phyloP scores from a whole-genome alignment of 2,888 invertebrate genomes.

The Stenoptilia bipunctidactyla region DNA sequence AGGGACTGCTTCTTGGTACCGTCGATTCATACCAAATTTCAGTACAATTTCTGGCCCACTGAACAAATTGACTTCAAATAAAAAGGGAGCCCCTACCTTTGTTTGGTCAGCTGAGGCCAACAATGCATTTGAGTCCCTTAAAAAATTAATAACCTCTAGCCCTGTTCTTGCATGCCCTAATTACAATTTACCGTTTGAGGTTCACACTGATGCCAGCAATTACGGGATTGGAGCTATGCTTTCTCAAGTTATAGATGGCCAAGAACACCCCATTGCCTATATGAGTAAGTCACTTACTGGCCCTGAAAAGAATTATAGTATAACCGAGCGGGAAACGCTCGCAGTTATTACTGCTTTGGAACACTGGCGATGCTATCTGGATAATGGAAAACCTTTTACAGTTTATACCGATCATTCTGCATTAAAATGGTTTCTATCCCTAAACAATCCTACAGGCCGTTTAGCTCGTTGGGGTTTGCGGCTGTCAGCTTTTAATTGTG shows the following conservation, averaged over 20 bases:
- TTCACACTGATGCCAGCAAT: conserved; percentile 4
- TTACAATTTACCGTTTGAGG: conserved; percentile 4
- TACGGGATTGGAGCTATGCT: neutral
- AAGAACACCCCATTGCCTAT: neutral
- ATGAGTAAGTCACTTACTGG: neutral
- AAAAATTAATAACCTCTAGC: conserved; percentile 3
- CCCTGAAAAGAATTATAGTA: conserved; percentile 2
- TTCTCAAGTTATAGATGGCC: neutral
- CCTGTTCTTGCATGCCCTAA: conserved; percentile 6
- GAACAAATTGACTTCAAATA: conserved; percentile 17
- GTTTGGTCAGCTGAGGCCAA: conserved; percentile 3
- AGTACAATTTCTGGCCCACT: conserved; percentile 15
- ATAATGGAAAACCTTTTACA: neutral
- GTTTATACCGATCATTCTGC: too few relatives aligned
- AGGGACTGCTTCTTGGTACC: conserved; percentile 19
- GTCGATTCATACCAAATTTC: conserved; percentile 18
- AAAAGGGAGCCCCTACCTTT: conserved; percentile 15
- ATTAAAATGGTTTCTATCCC: conserved; percentile 5
- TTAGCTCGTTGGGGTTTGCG: conserved; percentile 9
- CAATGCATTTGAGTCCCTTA: neutral
- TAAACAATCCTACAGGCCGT: conserved; percentile 8
- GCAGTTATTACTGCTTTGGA: conserved; percentile 1
- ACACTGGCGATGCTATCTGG: conserved; percentile 1
- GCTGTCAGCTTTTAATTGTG: conserved; percentile 5
- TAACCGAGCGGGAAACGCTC: conserved; percentile 1